A percentile compares a stretch with the other conserved stretches of the same genome.
Evolutionary conservation across 1,140 invertebrate species (phyloP).

Genomic region (Venustaconcha ellipsiformis): DNA sequence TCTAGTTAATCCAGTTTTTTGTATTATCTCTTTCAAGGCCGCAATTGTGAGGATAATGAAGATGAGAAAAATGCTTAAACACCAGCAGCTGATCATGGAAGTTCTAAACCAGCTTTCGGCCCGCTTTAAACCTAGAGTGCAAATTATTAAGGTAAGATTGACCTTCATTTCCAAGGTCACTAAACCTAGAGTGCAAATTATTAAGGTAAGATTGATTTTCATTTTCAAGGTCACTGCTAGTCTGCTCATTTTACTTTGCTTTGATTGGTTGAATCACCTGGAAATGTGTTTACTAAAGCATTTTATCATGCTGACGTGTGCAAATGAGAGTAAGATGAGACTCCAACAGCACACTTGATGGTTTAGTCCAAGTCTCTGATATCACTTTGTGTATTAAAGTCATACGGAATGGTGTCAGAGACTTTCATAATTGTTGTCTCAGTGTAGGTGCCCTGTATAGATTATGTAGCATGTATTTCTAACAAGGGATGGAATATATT

Average conservation of each 20-base stretch:
- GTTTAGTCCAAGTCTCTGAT: background rate
- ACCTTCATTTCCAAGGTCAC: constrained; percentile 92
- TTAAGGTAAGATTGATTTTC: constrained; percentile 81
- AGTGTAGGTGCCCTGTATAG: background rate
- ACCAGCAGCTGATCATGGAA: constrained; percentile 96
- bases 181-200: constrained; percentile 97
- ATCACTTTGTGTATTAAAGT: background rate
- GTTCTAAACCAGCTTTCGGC: constrained; percentile 94
- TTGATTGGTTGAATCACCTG: background rate
- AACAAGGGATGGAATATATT: background rate
- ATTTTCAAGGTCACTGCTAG: constrained; percentile 80
- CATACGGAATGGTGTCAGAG: background rate
- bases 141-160: constrained; percentile 89
- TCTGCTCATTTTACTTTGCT: background rate
- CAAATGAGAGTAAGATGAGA: background rate
- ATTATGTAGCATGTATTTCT: background rate
- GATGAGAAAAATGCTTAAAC: constrained; percentile 95
- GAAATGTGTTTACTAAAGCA: too few relatives aligned
- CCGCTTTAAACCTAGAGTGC: constrained; percentile 97
- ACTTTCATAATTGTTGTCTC: background rate
- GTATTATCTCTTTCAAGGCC: constrained; percentile 72
- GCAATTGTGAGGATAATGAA: constrained; percentile 99
- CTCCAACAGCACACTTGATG: background rate
- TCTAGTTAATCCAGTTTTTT: background rate
- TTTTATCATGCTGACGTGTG: background rate